A percentile compares a stretch with the other conserved stretches of the same genome.
phyloP scores from a whole-genome alignment of 2,888 invertebrate genomes.

The Sylvicola fuscatus region DNA sequence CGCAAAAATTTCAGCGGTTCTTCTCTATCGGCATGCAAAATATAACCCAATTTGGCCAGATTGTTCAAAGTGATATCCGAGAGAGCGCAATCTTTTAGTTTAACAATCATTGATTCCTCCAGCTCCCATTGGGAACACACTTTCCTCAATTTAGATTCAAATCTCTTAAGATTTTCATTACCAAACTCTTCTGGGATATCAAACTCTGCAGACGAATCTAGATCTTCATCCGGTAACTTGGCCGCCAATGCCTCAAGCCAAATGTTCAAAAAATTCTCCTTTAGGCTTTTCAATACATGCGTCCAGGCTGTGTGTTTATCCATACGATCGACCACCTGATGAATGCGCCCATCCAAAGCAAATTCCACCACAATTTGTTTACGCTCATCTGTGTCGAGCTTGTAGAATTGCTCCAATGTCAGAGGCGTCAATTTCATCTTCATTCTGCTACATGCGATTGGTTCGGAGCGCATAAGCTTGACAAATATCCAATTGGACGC shows the following conservation, averaged over 20 bases:
- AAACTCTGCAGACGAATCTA: not conserved
- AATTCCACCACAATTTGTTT: slow-evolving; percentile 16
- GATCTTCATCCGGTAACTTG: not conserved
- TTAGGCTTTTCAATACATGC: slow-evolving; percentile 13
- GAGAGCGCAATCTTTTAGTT: not conserved
- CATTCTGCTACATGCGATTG: slow-evolving; percentile 6
- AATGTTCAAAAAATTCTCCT: slow-evolving; percentile 9
- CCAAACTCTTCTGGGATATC: not conserved
- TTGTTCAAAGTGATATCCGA: slow-evolving; percentile 10
- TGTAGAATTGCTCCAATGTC: slow-evolving; percentile 19
- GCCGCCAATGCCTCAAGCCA: slow-evolving; percentile 14
- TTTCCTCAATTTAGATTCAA: no score
- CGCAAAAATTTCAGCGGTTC: slow-evolving; percentile 34
- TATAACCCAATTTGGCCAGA: slow-evolving; percentile 32
- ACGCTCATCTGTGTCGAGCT: slow-evolving; percentile 15
- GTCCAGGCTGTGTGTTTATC: slow-evolving; percentile 19
- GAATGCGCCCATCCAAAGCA: slow-evolving; percentile 20
- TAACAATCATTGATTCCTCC: slow-evolving; percentile 17
- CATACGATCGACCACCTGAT: slow-evolving; percentile 16
- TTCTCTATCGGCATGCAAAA: slow-evolving; percentile 33
- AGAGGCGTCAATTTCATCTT: slow-evolving; percentile 12
- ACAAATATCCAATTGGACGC: no score
- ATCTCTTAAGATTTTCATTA: no score
- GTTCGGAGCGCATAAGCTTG: no score
- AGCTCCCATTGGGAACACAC: slow-evolving; percentile 13